These are phyloP conservation scores for Choreutis nemorana DNA, from an alignment of 2,888 invertebrate genomes.

Conservation along the genomic window DNA sequence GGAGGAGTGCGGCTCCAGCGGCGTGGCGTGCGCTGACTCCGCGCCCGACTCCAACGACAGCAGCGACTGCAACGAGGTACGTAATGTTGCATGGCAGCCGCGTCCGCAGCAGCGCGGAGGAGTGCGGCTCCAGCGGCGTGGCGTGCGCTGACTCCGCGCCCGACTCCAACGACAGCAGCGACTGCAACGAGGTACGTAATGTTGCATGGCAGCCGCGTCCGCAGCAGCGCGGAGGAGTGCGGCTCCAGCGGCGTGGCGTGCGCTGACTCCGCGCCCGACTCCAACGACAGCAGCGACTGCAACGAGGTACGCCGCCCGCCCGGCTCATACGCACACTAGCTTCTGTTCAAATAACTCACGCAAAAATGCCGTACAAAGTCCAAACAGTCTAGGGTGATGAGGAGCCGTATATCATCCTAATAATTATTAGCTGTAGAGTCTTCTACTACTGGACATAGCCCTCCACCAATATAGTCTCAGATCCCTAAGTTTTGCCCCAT, in stretches of 20 bases:
- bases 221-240: constrained; percentile 56
- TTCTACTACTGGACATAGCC: too few species aligned
- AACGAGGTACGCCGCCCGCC: constrained; percentile 56
- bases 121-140: constrained; percentile 52
- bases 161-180: constrained; percentile 62
- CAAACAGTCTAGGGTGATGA: too few species aligned
- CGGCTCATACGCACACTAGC: too few species aligned
- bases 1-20: constrained; percentile 51
- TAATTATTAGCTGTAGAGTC: too few species aligned
- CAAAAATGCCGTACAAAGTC: too few species aligned
- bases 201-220: constrained; percentile 44
- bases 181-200: constrained; percentile 55
- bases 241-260: constrained; percentile 25
- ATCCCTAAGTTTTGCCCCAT: too few species aligned
- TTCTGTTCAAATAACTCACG: too few species aligned
- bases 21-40: constrained; percentile 51
- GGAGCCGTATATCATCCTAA: too few species aligned
- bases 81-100: constrained; percentile 30
- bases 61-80: too few species aligned
- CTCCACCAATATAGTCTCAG: too few species aligned
- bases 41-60: constrained; percentile 28
- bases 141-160: constrained; percentile 53
- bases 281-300: constrained; percentile 63
- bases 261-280: constrained; percentile 52
- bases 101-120: constrained; percentile 45